phyloP scores from a whole-genome alignment of 2,797 vertebrate species.

The Selene dorsalis region DNA sequence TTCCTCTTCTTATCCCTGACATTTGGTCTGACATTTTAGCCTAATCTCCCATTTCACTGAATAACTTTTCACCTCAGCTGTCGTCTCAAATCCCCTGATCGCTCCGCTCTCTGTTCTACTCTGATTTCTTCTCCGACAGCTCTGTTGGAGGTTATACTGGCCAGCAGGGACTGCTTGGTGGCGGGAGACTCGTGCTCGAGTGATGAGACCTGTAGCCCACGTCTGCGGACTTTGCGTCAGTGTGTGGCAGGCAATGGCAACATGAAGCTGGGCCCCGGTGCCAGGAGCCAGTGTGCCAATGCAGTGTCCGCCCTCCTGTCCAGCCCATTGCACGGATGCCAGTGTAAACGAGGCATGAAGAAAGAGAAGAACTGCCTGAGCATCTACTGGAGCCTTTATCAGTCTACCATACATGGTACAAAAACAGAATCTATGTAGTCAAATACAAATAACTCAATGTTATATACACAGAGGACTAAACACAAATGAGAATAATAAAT shows the following conservation, averaged over 20 bases:
- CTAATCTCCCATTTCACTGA: conserved; percentile 6
- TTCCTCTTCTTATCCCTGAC: background rate
- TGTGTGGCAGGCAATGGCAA: conserved; percentile 93
- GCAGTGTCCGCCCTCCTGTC: conserved; percentile 90
- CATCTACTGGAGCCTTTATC: conserved; percentile 96
- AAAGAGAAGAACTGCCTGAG: conserved; percentile 95
- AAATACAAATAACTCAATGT: background rate
- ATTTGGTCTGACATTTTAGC: conserved; percentile 17
- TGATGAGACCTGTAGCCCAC: conserved; percentile 91
- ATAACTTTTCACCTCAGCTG: conserved; percentile 13
- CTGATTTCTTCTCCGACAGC: conserved; percentile 69
- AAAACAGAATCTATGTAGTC: background rate
- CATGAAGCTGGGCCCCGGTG: conserved; percentile 90
- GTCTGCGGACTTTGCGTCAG: conserved; percentile 91
- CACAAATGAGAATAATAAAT: conserved; percentile 4
- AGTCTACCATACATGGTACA: conserved; percentile 90
- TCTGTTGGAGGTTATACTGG: conserved; percentile 80
- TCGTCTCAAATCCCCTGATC: conserved; percentile 15
- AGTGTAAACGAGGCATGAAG: conserved; percentile 94
- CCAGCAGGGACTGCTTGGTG: conserved; percentile 89
- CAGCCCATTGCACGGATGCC: conserved; percentile 92
- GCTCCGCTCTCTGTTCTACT: conserved; percentile 28
- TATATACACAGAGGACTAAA: background rate
- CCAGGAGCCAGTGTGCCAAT: conserved; percentile 91
- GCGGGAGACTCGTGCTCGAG: conserved; percentile 91